Evolutionary conservation across 2,797 vertebrate genomes (phyloP).

Genomic region (Oreortyx pictus): DNA sequence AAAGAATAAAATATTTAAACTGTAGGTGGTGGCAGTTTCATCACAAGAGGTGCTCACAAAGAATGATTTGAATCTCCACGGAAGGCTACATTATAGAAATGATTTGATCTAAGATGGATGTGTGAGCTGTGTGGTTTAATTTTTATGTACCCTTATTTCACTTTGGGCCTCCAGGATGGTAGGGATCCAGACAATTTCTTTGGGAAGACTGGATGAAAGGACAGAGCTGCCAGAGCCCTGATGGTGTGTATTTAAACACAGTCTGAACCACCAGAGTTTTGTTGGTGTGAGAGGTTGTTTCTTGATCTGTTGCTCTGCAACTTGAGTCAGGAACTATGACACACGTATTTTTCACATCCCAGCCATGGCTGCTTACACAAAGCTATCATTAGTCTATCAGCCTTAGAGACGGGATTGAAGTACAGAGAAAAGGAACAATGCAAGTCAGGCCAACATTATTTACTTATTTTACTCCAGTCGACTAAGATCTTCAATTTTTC

Average conservation of each 20-base stretch:
- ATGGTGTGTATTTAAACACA: neutral
- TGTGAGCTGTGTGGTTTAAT: neutral
- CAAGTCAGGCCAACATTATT: neutral
- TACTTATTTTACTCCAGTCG: neutral
- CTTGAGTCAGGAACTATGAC: neutral
- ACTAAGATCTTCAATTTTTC: neutral
- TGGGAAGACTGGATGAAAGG: neutral
- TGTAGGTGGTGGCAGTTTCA: neutral
- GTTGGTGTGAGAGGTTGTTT: neutral
- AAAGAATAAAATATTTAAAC: neutral
- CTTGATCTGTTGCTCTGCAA: neutral
- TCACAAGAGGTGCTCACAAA: neutral
- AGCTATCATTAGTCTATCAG: neutral
- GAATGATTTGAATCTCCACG: neutral
- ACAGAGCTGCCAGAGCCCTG: neutral
- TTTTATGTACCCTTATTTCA: neutral
- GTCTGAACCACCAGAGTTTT: neutral
- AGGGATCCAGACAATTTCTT: neutral
- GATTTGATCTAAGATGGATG: neutral
- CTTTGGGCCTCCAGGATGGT: neutral
- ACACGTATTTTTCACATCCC: neutral
- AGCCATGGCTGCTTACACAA: neutral
- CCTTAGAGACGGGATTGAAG: neutral
- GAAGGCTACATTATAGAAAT: neutral
- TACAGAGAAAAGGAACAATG: neutral